Percentiles rank a stretch among this genome's conserved stretches.
These are phyloP conservation scores for Hydrozoanthus tunicans DNA, from an alignment of 64 coral and sea anemone genomes.

Conservation along the genomic window DNA sequence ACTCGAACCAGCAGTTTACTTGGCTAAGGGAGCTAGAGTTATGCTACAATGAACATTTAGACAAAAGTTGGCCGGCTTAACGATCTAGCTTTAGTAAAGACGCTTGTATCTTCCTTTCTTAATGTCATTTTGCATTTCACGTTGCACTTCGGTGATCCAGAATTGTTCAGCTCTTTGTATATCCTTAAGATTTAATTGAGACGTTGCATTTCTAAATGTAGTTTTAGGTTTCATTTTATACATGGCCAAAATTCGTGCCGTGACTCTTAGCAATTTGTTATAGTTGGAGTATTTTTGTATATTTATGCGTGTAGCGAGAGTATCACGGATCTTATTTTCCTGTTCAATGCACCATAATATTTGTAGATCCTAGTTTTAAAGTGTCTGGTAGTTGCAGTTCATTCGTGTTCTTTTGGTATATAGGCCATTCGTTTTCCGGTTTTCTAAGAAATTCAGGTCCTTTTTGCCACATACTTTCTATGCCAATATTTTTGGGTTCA, in stretches of 20 bases:
- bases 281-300: not conserved
- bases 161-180: not conserved
- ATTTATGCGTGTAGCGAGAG: not conserved
- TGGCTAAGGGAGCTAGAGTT: no score
- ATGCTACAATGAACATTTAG: no score
- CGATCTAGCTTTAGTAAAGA: not conserved
- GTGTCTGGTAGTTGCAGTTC: no score
- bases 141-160: not conserved
- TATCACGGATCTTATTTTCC: not conserved
- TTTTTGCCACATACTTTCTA: no score
- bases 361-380: not conserved
- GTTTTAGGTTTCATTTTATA: not conserved
- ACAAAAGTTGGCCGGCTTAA: no score
- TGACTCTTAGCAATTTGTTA: not conserved
- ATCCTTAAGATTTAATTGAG: not conserved
- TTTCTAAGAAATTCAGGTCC: no score
- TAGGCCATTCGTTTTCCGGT: no score
- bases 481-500: no score
- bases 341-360: not conserved
- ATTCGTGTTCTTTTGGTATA: no score
- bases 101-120: not conserved
- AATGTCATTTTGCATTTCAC: not conserved
- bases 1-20: no score
- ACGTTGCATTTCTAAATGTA: not conserved
- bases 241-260: not conserved